Conservation (phyloP, 2,797 vertebrate species). For the Poeciliopsis infans region DNA sequence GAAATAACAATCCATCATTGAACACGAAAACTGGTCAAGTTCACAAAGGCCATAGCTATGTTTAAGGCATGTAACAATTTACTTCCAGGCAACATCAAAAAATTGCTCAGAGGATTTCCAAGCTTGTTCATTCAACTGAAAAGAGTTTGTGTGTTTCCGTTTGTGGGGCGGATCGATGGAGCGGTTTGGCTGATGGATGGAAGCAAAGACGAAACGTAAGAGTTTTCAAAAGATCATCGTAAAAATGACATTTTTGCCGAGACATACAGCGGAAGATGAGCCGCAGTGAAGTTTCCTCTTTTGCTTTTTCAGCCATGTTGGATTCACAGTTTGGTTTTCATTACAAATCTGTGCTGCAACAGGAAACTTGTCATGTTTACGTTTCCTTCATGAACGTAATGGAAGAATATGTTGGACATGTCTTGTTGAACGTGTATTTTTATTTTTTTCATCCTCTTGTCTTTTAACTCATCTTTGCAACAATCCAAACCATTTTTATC, state of each 20-base stretch:
- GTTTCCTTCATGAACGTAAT: neutral
- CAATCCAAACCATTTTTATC: neutral
- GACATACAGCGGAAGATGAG: neutral
- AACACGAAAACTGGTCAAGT: neutral
- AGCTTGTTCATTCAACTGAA: neutral
- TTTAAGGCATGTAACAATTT: neutral
- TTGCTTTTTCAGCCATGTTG: neutral
- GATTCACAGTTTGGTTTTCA: neutral
- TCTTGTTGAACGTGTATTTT: no score
- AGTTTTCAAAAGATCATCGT: no score
- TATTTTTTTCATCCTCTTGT: neutral
- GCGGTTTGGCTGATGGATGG: neutral
- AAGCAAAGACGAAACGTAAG: neutral
- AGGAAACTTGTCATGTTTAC: neutral
- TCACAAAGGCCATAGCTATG: neutral
- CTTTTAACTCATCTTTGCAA: neutral
- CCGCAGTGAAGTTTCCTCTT: neutral
- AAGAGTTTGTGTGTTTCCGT: neutral
- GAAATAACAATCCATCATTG: neutral
- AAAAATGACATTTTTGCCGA: neutral
- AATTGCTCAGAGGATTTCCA: neutral
- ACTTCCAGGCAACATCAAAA: neutral
- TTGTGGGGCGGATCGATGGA: neutral
- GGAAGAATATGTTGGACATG: neutral
- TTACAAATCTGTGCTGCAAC: neutral